Base-by-base conservation (phyloP, 30 jellyfish, hydroid and myxozoan genomes). In the Pseudorhiza aurosa region DNA sequence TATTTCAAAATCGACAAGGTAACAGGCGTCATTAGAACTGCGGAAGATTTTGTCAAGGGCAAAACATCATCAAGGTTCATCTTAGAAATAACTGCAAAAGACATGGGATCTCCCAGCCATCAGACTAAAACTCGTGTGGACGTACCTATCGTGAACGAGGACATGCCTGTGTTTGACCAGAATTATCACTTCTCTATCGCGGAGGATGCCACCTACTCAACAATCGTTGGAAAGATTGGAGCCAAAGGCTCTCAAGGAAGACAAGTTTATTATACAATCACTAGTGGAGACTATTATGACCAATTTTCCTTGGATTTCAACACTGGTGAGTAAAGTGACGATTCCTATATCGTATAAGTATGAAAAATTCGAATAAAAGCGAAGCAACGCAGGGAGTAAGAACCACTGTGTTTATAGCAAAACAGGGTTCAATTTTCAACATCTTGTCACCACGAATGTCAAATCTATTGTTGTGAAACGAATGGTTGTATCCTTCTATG, bases 231-330 rank as follows among this genome's bases (percentile, higher is more conserved):
- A 15, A 65, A 33, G 39, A 72, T 85, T 5, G 40, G 42, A 19
- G 99, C 99, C 27, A 58, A 42, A 22, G 99, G 97, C 3, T 97
- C 96, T 0, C 59, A 85, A 26, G 83, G 89, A 22, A 85, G 97
- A 18, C 82, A 63, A 11, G 99, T 93, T 12, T 93, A 46, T 77
- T 93, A 86, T 71, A 80, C 92, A 36, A 71, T 93, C 46, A 30
- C 71, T n/a, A 73, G 35, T 29, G 99, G 99, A 8, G 99, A 93
- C 55, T 78, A 31, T 26, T 80, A 26, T 68, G 81, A 93, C 46
- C 90, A 65, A 81, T 86, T 93, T 36, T 22, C 80, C 22, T 24
- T 93, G 69, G 97, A 87, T 56, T 87, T 86, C 74, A 87, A 95
- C 31, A 63, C 99, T 63, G 99, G 99, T 93, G 43, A 40, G 86